Percentiles rank a stretch among this genome's conserved stretches.
Conservation (phyloP, 2,797 vertebrate genomes). For the Psittacula echo region DNA sequence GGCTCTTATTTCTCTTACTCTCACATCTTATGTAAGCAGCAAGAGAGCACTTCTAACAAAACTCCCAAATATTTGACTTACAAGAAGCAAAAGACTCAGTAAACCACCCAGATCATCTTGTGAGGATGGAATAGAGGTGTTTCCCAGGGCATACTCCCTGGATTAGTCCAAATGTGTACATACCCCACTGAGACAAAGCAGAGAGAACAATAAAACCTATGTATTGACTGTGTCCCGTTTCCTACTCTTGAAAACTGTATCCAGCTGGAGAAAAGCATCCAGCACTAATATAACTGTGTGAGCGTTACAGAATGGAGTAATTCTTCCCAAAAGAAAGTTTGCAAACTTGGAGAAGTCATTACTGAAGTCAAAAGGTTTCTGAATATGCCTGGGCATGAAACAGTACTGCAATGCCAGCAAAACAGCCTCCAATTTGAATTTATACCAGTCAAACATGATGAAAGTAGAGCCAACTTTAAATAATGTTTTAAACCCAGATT, state of each 20-base stretch:
- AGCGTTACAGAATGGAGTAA: neutral
- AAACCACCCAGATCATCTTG: neutral
- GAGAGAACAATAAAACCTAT: neutral
- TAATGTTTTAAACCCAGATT: neutral
- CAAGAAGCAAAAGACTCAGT: neutral
- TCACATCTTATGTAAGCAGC: neutral
- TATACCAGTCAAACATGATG: neutral
- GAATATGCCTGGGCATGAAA: neutral
- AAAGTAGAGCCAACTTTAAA: neutral
- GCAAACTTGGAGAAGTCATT: neutral
- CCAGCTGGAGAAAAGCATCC: neutral
- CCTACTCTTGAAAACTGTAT: neutral
- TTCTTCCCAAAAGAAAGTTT: neutral
- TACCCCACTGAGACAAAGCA: neutral
- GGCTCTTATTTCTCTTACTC: neutral
- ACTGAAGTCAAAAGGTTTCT: neutral
- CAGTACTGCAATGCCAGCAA: neutral
- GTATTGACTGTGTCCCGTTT: neutral
- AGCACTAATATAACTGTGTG: neutral
- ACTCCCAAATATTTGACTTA: neutral
- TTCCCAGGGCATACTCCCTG: rapidly evolving
- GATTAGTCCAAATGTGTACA: rapidly evolving
- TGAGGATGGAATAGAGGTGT: rapidly evolving
- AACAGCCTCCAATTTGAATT: neutral
- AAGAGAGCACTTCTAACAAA: neutral